Conservation (phyloP, 2,888 invertebrate species). For the Noctua fimbriata region DNA sequence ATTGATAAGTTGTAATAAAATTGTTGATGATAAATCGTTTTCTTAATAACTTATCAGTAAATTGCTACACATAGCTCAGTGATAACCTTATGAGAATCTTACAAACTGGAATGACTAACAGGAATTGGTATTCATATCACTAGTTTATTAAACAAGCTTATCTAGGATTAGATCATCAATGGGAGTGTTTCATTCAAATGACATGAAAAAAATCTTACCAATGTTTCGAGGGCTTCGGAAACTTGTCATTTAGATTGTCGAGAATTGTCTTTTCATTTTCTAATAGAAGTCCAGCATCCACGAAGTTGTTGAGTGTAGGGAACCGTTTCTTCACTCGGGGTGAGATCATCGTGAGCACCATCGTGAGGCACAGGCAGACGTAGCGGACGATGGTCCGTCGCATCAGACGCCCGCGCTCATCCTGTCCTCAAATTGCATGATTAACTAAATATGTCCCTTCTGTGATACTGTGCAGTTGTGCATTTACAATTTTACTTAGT, state of each 20-base stretch:
- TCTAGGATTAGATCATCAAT: slow-evolving; percentile 18
- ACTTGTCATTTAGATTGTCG: slow-evolving; percentile 94
- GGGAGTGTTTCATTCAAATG: background rate
- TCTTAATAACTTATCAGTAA: slow-evolving; percentile 47
- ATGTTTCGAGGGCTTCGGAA: slow-evolving; percentile 96
- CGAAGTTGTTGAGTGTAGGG: slow-evolving; percentile 95
- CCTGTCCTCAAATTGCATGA: slow-evolving; percentile 85
- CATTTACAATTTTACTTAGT: slow-evolving; percentile 14
- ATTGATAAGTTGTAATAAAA: slow-evolving; percentile 5
- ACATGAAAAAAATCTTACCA: slow-evolving; percentile 89
- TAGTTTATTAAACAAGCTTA: slow-evolving; percentile 9
- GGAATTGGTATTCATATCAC: slow-evolving; percentile 32
- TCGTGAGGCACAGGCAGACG: slow-evolving; percentile 96
- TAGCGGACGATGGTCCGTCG: slow-evolving; percentile 95
- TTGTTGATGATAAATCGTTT: slow-evolving; percentile 37
- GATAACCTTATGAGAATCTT: slow-evolving; percentile 20
- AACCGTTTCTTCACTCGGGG: slow-evolving; percentile 97
- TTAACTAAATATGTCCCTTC: slow-evolving; percentile 61
- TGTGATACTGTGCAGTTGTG: slow-evolving; percentile 11
- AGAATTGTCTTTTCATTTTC: slow-evolving; percentile 95
- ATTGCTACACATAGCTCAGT: slow-evolving; percentile 18
- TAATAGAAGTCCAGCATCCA: slow-evolving; percentile 95
- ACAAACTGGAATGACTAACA: slow-evolving; percentile 9
- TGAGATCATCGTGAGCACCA: slow-evolving; percentile 96
- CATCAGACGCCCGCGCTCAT: slow-evolving; percentile 95